phyloP scores from a whole-genome alignment of 2,113 vertebrate genomes.

The Nesospiza acunhae region DNA sequence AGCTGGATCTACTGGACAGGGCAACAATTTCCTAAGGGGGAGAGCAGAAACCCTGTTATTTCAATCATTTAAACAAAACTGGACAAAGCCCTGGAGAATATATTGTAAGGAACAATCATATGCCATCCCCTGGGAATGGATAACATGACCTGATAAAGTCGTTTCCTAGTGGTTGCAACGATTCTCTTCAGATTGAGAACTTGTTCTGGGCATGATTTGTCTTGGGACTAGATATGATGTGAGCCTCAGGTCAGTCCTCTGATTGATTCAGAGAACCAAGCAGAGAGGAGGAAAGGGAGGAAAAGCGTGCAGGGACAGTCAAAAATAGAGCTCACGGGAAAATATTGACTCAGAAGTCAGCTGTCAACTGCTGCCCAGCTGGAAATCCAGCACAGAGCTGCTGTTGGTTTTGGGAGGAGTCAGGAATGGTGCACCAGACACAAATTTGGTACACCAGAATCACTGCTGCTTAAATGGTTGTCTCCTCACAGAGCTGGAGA shows the following conservation, averaged over 20 bases:
- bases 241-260: constrained; percentile 19
- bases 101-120: constrained; percentile 8
- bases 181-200: constrained; percentile 19
- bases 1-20: neutral
- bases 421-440: neutral
- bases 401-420: neutral
- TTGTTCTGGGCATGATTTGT: constrained; percentile 44
- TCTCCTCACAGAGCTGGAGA: neutral
- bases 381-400: neutral
- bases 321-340: neutral
- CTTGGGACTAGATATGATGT: constrained; percentile 37
- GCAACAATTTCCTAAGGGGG: constrained; percentile 29
- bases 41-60: constrained; percentile 26
- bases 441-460: neutral
- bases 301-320: neutral
- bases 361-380: neutral
- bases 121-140: neutral
- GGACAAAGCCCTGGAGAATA: constrained; percentile 54
- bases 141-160: constrained; percentile 31
- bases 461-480: neutral
- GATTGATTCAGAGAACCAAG: neutral
- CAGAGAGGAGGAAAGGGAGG: neutral
- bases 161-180: neutral
- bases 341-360: neutral
- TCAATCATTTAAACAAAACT: constrained; percentile 59